Evolutionary conservation across 1,140 invertebrate species (phyloP).

Genomic region (Drosophila suzukii): DNA sequence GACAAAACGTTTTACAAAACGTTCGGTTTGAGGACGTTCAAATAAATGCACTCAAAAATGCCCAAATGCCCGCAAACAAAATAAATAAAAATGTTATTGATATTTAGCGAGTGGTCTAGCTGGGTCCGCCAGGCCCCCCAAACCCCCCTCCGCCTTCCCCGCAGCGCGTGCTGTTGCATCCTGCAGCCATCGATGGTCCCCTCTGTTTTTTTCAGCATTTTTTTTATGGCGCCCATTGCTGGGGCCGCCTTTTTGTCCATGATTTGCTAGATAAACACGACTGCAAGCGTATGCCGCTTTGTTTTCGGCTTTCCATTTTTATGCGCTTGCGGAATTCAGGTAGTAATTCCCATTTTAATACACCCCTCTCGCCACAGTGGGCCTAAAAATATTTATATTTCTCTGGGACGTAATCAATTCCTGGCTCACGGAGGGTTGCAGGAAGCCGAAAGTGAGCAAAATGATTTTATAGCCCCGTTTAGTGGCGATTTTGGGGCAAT

Average conservation of each 20-base stretch:
- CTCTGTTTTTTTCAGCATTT: constrained; percentile 4
- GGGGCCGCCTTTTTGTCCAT: constrained; percentile 65
- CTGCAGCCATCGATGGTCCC: constrained; percentile 47
- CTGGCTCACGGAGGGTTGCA: neutral
- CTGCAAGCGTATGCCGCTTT: constrained; percentile 19
- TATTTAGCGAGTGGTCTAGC: constrained; percentile 68
- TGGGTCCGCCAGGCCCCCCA: neutral
- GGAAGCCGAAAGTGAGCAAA: neutral
- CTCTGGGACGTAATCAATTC: constrained; percentile 2
- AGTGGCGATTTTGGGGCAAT: constrained; percentile 50
- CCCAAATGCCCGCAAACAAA: constrained; percentile 81
- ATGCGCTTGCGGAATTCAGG: constrained; percentile 76
- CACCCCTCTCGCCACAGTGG: constrained; percentile 13
- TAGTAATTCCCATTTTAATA: constrained; percentile 78
- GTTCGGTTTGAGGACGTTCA: constrained; percentile 74
- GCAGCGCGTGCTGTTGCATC: constrained; percentile 65
- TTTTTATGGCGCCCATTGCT: constrained; percentile 64
- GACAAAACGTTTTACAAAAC: constrained; percentile 79
- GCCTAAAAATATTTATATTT: constrained; percentile 2
- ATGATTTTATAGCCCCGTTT: constrained; percentile 42
- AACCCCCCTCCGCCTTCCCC: neutral
- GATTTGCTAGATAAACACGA: constrained; percentile 76
- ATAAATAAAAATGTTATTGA: constrained; percentile 83
- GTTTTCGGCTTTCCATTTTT: constrained; percentile 50
- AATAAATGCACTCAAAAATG: constrained; percentile 83